A percentile compares a stretch with the other conserved stretches of the same genome.
phyloP scores from a whole-genome alignment of 2,888 invertebrate species.

The Amphimallon solstitiale region DNA sequence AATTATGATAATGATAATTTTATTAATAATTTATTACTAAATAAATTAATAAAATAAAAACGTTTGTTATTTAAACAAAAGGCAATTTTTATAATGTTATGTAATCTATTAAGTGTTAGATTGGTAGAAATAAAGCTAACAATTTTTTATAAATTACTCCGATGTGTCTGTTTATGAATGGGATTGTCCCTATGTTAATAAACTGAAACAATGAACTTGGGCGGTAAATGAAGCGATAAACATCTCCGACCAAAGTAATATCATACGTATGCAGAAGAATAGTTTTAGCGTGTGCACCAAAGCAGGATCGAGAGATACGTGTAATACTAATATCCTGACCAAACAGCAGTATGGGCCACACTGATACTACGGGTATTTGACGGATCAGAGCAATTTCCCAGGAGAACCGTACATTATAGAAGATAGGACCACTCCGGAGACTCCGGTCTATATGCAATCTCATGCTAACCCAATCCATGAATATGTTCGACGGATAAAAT shows the following conservation, averaged over 20 bases:
- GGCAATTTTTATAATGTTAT: too few relatives aligned
- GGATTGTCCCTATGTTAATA: slow-evolving; percentile 1
- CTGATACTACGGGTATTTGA: slow-evolving; percentile 49
- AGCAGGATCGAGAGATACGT: not conserved
- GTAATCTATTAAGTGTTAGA: too few relatives aligned
- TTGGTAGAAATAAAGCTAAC: too few relatives aligned
- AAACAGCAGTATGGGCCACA: not conserved
- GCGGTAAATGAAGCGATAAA: slow-evolving; percentile 32
- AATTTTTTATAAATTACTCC: too few relatives aligned
- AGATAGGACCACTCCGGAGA: slow-evolving; percentile 45
- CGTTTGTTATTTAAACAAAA: too few relatives aligned
- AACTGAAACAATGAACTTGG: slow-evolving; percentile 23
- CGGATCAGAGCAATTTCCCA: slow-evolving; percentile 57
- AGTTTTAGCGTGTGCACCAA: not conserved
- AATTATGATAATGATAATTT: too few relatives aligned
- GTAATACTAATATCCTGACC: not conserved
- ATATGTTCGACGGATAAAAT: slow-evolving; percentile 17
- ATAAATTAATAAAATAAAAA: too few relatives aligned
- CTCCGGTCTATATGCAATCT: slow-evolving; percentile 34
- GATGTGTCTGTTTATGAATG: too few relatives aligned
- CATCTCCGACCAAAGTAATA: slow-evolving; percentile 9
- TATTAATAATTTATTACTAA: too few relatives aligned
- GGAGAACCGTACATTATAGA: slow-evolving; percentile 53
- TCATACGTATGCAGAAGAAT: too few relatives aligned
- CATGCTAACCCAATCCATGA: slow-evolving; percentile 27